These are phyloP conservation scores for Dryomyza anilis DNA, from an alignment of 2,888 invertebrate species.

Conservation along the genomic window DNA sequence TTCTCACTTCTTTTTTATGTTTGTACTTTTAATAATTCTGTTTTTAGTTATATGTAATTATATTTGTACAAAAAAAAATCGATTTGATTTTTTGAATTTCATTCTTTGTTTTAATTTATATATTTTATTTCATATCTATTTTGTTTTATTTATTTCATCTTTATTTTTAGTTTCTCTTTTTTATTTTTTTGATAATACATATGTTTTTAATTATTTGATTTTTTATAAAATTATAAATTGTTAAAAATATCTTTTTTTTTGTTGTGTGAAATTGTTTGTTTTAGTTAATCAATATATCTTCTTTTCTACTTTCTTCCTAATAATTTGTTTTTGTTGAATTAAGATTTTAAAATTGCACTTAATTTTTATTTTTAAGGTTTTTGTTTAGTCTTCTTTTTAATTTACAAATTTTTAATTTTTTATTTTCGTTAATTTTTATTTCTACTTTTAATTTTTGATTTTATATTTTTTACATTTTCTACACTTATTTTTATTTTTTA, in stretches of 20 bases:
- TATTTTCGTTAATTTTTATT: background rate
- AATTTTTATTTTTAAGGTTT: no score
- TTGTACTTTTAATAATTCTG: background rate
- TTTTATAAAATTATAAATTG: background rate
- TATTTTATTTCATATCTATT: no score
- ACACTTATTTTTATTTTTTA: background rate
- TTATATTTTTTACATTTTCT: background rate
- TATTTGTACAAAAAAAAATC: no score
- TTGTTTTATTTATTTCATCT: no score
- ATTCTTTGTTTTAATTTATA: background rate
- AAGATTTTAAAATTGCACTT: no score
- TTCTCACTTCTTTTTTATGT: no score
- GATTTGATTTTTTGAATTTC: background rate
- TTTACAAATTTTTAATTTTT: background rate
- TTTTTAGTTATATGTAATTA: background rate
- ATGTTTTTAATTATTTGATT: slow-evolving; percentile 6
- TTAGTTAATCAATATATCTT: slow-evolving; percentile 12
- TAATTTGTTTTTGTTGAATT: slow-evolving; percentile 4
- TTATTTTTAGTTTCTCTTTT: no score
- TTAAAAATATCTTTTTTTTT: background rate
- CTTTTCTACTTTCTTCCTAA: slow-evolving; percentile 10
- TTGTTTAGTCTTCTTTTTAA: no score
- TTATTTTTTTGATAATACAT: no score
- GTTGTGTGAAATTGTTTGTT: background rate
- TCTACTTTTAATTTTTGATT: background rate